These are phyloP conservation scores for Mastomys natalensis DNA, from an alignment of 2,113 vertebrate genomes.

Conservation along the genomic window DNA sequence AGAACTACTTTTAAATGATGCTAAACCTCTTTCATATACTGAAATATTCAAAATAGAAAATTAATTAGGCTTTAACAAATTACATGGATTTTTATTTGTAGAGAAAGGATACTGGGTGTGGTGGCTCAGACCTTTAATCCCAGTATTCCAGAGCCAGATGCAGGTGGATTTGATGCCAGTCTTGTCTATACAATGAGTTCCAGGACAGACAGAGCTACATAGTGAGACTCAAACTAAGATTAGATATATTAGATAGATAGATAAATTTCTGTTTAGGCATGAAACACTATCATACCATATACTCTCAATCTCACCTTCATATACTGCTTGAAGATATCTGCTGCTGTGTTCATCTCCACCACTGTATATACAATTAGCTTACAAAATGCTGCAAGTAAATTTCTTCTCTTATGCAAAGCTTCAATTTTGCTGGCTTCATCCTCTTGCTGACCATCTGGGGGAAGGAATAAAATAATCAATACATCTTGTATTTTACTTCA, in stretches of 20 bases:
- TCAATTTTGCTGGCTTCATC: slow-evolving; percentile 99
- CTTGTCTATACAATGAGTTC: neutral
- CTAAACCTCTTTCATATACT: neutral
- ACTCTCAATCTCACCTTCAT: slow-evolving; percentile 93
- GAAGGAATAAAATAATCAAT: slow-evolving; percentile 62
- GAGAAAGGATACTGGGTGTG: neutral
- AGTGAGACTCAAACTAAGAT: neutral
- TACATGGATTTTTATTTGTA: neutral
- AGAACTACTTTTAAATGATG: slow-evolving; percentile 28
- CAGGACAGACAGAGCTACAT: neutral
- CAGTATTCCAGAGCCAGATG: neutral
- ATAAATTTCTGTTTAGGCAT: neutral
- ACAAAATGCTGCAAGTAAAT: slow-evolving; percentile 98
- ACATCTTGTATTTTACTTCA: slow-evolving; percentile 45
- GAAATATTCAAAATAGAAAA: slow-evolving; percentile 50
- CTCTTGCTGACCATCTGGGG: slow-evolving; percentile 96
- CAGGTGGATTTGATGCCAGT: neutral
- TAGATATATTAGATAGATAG: neutral
- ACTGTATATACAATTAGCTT: slow-evolving; percentile 99
- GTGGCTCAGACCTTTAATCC: neutral
- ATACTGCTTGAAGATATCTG: slow-evolving; percentile 99
- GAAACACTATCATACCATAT: neutral
- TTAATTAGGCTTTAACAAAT: neutral
- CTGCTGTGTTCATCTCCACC: slow-evolving; percentile 98
- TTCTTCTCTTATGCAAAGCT: slow-evolving; percentile 98